These are phyloP conservation scores for Atractosteus spatula DNA, from an alignment of 2,113 vertebrate genomes.

Conservation along the genomic window DNA sequence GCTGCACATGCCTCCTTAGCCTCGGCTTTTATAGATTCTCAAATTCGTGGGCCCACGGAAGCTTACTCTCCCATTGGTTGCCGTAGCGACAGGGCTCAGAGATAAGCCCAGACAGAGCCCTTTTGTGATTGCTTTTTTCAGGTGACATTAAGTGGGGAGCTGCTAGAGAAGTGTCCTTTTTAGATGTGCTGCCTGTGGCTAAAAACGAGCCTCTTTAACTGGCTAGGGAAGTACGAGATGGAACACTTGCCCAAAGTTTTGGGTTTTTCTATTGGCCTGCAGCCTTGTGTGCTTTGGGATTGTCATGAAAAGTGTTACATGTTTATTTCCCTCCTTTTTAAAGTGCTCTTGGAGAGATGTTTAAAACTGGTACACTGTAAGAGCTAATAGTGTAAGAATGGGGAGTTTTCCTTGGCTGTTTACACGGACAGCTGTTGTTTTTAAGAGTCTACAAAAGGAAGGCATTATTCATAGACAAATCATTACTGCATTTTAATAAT, in stretches of 20 bases:
- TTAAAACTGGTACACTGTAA: too few relatives aligned
- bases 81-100: slow-evolving; percentile 93
- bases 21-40: slow-evolving; percentile 89
- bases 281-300: too few relatives aligned
- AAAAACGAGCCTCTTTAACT: slow-evolving; percentile 79
- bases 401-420: too few relatives aligned
- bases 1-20: slow-evolving; percentile 83
- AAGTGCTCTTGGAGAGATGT: too few relatives aligned
- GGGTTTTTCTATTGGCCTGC: slow-evolving; percentile 57
- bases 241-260: slow-evolving; percentile 67
- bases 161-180: slow-evolving; percentile 77
- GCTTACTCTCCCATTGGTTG: slow-evolving; percentile 95
- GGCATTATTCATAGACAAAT: too few relatives aligned
- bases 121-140: slow-evolving; percentile 90
- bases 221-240: slow-evolving; percentile 51
- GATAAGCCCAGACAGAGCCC: slow-evolving; percentile 87
- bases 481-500: too few relatives aligned
- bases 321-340: too few relatives aligned
- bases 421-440: too few relatives aligned
- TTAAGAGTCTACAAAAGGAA: too few relatives aligned
- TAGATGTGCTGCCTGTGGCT: slow-evolving; percentile 84
- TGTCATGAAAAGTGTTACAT: too few relatives aligned
- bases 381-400: too few relatives aligned
- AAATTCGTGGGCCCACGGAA: slow-evolving; percentile 85
- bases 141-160: slow-evolving; percentile 88